Percentiles rank a stretch among this genome's conserved stretches.
Evolutionary conservation across 2,797 vertebrate genomes (phyloP).

Genomic region (Crocodylus rhombifer): DNA sequence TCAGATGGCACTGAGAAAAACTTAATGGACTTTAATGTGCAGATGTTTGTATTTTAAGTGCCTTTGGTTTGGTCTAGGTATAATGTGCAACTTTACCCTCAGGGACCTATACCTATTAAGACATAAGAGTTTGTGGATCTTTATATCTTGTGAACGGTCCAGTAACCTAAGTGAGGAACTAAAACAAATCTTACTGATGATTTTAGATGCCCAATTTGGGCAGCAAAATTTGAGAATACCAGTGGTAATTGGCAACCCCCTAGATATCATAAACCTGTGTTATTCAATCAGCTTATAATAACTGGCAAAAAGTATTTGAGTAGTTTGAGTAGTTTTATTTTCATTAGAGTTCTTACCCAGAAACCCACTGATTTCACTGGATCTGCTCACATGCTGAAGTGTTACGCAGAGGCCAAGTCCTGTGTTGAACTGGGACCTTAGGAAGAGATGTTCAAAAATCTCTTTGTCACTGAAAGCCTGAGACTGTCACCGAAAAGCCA

Average conservation of each 20-base stretch:
- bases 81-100: no score
- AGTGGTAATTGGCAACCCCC: background rate
- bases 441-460: background rate
- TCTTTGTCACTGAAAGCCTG: background rate
- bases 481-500: background rate
- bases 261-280: conserved; percentile 13
- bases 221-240: conserved; percentile 48
- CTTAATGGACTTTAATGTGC: no score
- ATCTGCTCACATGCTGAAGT: background rate
- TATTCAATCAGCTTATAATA: conserved; percentile 3
- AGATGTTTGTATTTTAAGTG: no score
- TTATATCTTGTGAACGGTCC: conserved; percentile 35
- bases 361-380: background rate
- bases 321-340: background rate
- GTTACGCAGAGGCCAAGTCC: background rate
- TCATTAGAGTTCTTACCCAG: background rate
- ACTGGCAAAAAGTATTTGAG: background rate
- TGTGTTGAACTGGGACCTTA: background rate
- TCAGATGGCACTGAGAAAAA: no score
- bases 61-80: no score
- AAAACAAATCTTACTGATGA: conserved; percentile 45
- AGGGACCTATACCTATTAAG: background rate
- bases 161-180: conserved; percentile 27
- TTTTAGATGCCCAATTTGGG: conserved; percentile 35
- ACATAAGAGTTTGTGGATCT: conserved; percentile 3